Percentiles rank a stretch among this genome's conserved stretches.
Evolutionary conservation across 2,888 invertebrate genomes (phyloP).

Genomic region (Sminthurinus aureus): DNA sequence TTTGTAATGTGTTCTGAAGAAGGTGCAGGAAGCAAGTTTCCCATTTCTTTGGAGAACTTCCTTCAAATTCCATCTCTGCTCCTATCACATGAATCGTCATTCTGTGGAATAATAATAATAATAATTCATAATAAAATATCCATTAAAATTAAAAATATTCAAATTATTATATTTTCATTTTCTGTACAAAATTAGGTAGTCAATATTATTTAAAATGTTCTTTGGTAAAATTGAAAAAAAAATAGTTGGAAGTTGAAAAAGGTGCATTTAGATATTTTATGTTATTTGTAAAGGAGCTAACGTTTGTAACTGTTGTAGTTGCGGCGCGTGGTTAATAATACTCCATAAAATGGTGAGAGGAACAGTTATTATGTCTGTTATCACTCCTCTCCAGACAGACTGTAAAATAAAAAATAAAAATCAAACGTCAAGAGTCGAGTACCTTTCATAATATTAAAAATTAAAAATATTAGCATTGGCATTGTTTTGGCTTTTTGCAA

Average conservation of each 20-base stretch:
- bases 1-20: constrained; percentile 67
- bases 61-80: constrained; percentile 77
- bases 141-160: too few relatives aligned
- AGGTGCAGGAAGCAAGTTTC: constrained; percentile 75
- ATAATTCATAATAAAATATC: too few relatives aligned
- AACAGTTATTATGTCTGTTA: constrained; percentile 43
- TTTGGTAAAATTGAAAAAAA: too few relatives aligned
- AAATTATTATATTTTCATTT: too few relatives aligned
- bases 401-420: not conserved
- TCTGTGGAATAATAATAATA: constrained; percentile 7
- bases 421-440: too few relatives aligned
- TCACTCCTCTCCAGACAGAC: constrained; percentile 34
- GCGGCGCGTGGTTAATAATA: constrained; percentile 22
- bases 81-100: constrained; percentile 69
- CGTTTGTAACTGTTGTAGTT: constrained; percentile 12
- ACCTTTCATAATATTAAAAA: too few relatives aligned
- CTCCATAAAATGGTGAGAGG: constrained; percentile 44
- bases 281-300: not conserved
- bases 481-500: too few relatives aligned
- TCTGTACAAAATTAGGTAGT: too few relatives aligned
- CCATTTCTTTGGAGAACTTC: constrained; percentile 74
- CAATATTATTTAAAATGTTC: too few relatives aligned
- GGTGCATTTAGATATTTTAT: not conserved
- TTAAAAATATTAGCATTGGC: too few relatives aligned
- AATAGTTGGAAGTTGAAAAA: too few relatives aligned